Evolutionary conservation across 2,888 invertebrate genomes (phyloP), one percentile per base, ranked within the genome.

Genomic region (Protophormia terraenovae): DNA sequence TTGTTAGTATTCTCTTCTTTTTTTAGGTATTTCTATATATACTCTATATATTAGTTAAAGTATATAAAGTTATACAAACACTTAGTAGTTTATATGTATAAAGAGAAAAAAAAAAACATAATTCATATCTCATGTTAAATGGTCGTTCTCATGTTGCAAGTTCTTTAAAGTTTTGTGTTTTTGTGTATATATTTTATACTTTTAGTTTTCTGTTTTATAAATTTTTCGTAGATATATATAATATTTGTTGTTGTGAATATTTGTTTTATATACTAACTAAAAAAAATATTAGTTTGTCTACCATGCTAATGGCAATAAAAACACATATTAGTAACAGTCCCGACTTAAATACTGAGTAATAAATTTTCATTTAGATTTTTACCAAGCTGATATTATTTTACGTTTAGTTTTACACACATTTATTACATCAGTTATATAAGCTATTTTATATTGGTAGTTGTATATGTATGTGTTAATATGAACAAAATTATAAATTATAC

Each of bases 341-440:
- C 67, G 55, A 77, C 72, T 77, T 84, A 84, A 78, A 78, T 84
- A 47, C 80, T 67, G 27, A 53, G 84, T 50, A 86, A 86, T 83
- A 83, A 77, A 86, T 86, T 82, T 75, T 76, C 83, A 82, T 83
- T 86, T 83, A 84, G 77, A 84, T 84, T 77, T 81, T 81, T 77
- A 60, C 72, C 72, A 50, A 77, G 77, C 81, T 81, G 84, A 81
- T 84, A 76, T 77, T 53, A 71, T 45, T n/a, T 53, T 81, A 81
- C 76, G 32, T 77, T 81, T 72, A 72, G 76, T 84, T 76, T 71
- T 35, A 55, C 79, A 84, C 62, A 75, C 22, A 83, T 77, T 77
- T 38, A 32, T 73, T 62, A 53, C 53, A 16, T 69, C 66, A 38
- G 27, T 73, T 27, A 8, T 22, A 29, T 16, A 35, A 53, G 7